Conservation (phyloP, 30 jellyfish, hydroid and myxozoan genomes). For the Turritopsis dohrnii region DNA sequence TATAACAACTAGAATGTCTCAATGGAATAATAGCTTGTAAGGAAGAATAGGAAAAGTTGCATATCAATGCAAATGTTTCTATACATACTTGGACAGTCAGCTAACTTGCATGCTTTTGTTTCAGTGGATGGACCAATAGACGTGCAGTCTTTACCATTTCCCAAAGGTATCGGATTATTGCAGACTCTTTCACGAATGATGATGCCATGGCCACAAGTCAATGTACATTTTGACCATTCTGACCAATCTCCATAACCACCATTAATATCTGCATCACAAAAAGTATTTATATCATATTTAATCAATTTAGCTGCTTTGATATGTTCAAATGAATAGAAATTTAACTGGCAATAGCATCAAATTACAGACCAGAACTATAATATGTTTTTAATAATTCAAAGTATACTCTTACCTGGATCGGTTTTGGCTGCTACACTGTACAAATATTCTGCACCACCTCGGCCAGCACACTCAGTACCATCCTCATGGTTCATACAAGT, state of each 20-base stretch:
- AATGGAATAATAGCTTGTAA: no score
- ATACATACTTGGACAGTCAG: slow-evolving; percentile 39
- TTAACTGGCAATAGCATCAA: not conserved
- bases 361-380: no score
- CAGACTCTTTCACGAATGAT: slow-evolving; percentile 33
- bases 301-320: not conserved
- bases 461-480: slow-evolving; percentile 69
- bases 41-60: no score
- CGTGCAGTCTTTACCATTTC: slow-evolving; percentile 31
- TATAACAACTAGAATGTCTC: no score
- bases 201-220: slow-evolving; percentile 36
- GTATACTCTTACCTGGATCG: not conserved
- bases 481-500: slow-evolving; percentile 4
- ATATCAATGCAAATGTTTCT: no score
- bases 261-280: not conserved
- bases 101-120: slow-evolving; percentile 21
- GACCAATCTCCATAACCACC: slow-evolving; percentile 39
- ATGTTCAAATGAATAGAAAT: not conserved
- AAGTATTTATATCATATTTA: not conserved
- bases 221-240: slow-evolving; percentile 17
- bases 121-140: slow-evolving; percentile 31
- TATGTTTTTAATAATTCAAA: not conserved
- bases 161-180: slow-evolving; percentile 32
- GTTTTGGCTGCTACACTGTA: slow-evolving; percentile 39
- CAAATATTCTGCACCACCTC: slow-evolving; percentile 48